Base-by-base conservation (phyloP, 2,888 invertebrate genomes). In the Carpatolechia fugitivella region DNA sequence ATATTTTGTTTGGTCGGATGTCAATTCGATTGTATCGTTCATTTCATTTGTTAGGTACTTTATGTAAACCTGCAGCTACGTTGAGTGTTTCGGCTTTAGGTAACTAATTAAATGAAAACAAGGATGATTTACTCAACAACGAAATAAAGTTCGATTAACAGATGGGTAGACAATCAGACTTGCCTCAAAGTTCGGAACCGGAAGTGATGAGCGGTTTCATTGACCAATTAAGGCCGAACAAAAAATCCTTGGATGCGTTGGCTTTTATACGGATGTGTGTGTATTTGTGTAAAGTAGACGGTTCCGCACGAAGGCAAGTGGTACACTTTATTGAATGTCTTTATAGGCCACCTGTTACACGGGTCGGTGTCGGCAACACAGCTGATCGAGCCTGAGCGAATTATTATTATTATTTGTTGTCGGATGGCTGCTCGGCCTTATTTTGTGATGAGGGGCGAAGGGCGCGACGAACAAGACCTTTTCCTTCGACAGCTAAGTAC, bases 321-420 rank as follows among this genome's bases (percentile, higher is more conserved):
- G 83, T 82, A 82, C 82, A 87, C 80, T 90, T 90, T 87, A 90
- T 87, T 85, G 88, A 87, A 89, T 88, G 88, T 89, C 90, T 90
- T 90, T 90, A 91, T 87, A 85, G 89, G 82, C 90, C 90, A 91
- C 91, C 90, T 91, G 91, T 91, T 90, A 88, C 85, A 81, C 80
- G 85, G 86, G 83, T 86, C 87, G 82, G 85, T 86, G 86, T 81
- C 80, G 85, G 78, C 78, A 70, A 77, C 87, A 85, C 90, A 90
- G 90, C 90, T 90, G 90, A 90, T 89, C 83, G 82, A 73, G 78
- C 81, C 80, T 82, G 76, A 76, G 74, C 84, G 80, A 87, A 88
- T 89, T 87, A 90, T 89, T 89, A 76, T 76, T 75, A 86, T 84
- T 84, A 81, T n/a, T 82, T 83, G 82, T 80, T 79, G 82, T 29